Base-by-base conservation (phyloP, 2,113 vertebrate genomes). In the Daubentonia madagascariensis region DNA sequence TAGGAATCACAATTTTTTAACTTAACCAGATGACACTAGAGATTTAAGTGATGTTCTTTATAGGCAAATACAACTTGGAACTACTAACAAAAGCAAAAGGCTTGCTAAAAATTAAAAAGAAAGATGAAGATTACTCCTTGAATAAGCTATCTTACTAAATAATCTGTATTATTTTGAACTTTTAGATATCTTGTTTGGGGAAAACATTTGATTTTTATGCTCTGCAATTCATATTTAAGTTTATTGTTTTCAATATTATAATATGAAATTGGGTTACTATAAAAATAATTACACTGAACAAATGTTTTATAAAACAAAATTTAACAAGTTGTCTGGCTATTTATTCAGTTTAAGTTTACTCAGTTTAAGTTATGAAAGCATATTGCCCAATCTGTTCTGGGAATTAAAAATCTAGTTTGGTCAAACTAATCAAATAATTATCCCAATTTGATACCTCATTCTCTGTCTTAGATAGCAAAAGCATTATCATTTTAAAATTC, bases 1-100 rank as follows among this genome's bases (percentile, higher is more conserved):
- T 96, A 59, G 63, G 30, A 96, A 72, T 97, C 16, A 97, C 1
- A 96, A 96, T 50, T 91, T 88, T 67, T 93, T 88, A 52, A 76
- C 50, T 68, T 75, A 37, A 1, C 48, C 67, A 76, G 30, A 88
- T 79, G 70, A 85, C 20, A 32, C 20, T 81, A 89, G 76, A 91
- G 54, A 37, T 80, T 75, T 85, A 84, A 61, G 79, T 30, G 91
- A 22, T 14, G 14, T 81, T 68, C 30, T 92, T 50, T 37, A 70
- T 37, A 91, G 93, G 18, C 12, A 89, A 81, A 87, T 93, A 81
- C 28, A 96, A 63, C 30, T 32, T 68, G 28, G 11, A 83, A n/a
- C 22, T 68, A 25, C 14, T 59, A 40, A 75, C 1, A 73, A 80
- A n/a, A 91, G 25, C 18, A 94, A 54, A 95, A 88, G 18, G 0